These are phyloP conservation scores for Sebastes diaconus DNA, from an alignment of 2,797 vertebrate genomes.

Conservation along the genomic window DNA sequence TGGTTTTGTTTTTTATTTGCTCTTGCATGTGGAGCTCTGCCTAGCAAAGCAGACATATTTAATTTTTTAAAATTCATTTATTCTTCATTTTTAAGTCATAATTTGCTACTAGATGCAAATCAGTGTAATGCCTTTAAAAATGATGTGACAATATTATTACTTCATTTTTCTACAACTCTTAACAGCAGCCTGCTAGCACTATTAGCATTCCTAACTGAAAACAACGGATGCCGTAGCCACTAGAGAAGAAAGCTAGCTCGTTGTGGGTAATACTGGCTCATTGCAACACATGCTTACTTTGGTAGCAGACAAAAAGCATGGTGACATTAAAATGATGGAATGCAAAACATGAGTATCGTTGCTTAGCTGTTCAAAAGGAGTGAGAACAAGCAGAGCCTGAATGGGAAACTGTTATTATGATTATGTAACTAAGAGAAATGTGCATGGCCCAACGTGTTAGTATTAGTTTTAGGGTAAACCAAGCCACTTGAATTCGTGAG, in stretches of 20 bases:
- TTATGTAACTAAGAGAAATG: slow-evolving; percentile 12
- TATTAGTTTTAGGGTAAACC: slow-evolving; percentile 8
- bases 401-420: slow-evolving; percentile 4
- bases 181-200: not conserved
- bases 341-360: slow-evolving; percentile 4
- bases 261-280: not conserved
- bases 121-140: slow-evolving; percentile 12
- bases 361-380: slow-evolving; percentile 2
- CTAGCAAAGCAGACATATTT: slow-evolving; percentile 6
- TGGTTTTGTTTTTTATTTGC: not conserved
- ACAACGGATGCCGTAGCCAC: not conserved
- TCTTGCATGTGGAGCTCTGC: not conserved
- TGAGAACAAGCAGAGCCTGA: slow-evolving; percentile 33
- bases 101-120: slow-evolving; percentile 7
- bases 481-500: not conserved
- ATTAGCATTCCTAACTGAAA: slow-evolving; percentile 15
- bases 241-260: not conserved
- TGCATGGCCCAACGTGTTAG: not conserved
- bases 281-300: slow-evolving; percentile 37
- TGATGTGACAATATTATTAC: not conserved
- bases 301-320: slow-evolving; percentile 35
- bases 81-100: not conserved
- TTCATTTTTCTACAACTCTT: not conserved
- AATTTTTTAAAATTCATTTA: not conserved
- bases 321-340: slow-evolving; percentile 17